These are phyloP conservation scores for Leptarthrus brevirostris DNA, from an alignment of 2,888 invertebrate species.

Conservation along the genomic window DNA sequence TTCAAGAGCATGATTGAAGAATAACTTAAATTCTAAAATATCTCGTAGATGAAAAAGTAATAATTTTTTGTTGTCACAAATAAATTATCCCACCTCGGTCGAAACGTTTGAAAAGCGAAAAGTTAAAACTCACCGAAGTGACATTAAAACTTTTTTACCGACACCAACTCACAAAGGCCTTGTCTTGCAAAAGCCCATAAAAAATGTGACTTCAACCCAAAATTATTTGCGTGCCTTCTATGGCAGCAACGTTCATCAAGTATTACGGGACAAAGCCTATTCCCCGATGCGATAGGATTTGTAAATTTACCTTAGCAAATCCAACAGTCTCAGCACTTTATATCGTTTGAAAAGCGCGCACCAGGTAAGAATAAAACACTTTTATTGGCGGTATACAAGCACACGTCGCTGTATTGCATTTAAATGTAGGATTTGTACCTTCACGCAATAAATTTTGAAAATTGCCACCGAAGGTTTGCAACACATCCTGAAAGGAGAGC, in stretches of 20 bases:
- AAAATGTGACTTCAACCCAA: not conserved
- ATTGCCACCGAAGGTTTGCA: constrained; percentile 40
- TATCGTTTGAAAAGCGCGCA: not conserved
- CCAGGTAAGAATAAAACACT: constrained; percentile 22
- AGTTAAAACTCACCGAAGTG: not conserved
- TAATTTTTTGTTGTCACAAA: too few relatives aligned
- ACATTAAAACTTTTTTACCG: not conserved
- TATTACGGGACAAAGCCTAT: constrained; percentile 35
- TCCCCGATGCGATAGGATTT: constrained; percentile 41
- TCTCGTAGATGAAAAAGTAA: too few relatives aligned
- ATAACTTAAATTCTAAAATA: too few relatives aligned
- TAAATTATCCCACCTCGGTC: too few relatives aligned
- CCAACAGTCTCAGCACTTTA: constrained; percentile 45
- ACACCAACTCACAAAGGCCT: not conserved
- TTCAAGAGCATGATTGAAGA: too few relatives aligned
- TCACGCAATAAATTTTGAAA: constrained; percentile 44
- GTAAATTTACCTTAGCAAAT: constrained; percentile 43
- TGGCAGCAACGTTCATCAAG: constrained; percentile 31
- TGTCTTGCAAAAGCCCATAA: not conserved
- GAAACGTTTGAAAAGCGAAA: not conserved
- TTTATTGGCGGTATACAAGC: constrained; percentile 28
- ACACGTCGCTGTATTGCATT: constrained; percentile 40
- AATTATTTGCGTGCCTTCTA: constrained; percentile 23
- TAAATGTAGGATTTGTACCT: constrained; percentile 45
- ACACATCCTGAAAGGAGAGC: constrained; percentile 44